Evolutionary conservation across 2,888 invertebrate genomes (phyloP), one percentile per base, ranked within the genome.

Genomic region (Sialis lutaria): DNA sequence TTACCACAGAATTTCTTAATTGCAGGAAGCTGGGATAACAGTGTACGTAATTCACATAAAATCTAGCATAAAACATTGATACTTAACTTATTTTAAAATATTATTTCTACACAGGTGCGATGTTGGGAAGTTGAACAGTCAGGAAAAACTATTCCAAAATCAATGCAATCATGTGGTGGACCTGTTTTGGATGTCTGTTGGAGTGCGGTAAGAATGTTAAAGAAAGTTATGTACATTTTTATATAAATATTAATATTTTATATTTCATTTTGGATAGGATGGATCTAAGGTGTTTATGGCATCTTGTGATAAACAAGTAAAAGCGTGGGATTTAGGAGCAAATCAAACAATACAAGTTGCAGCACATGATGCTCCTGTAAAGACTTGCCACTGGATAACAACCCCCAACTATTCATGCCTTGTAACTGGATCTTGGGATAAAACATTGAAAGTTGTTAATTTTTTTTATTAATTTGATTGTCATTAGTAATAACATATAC

Each of bases 381-480:
- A 86, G 67, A 91, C 93, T 0, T 93, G 96, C 56, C 95, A 98
- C 64, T 98, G 93, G 92, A 78, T 99, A 13, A 96, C 96, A 67
- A 90, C 89, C 0, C 78, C 89, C 4, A 88, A 83, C 64, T 98
- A 97, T 68, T 82, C 83, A 5, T 98, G 97, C 60, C 75, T 98
- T 32, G 97, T 98, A 96, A 99, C 98, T 0, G 92, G 95, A 5
- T 92, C 93, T 12, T 97, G 97, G 97, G 97, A 97, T 64, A 96
- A 96, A 68, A 93, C 93, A 1, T 70, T 97, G 32, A 90, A 87
- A 67, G 82, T 82, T 61, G 22, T 22, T 22, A 22, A 22, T 22
- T 22, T 22, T 22, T 22, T 22, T 22, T 4, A 22, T 22, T 22
- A 22, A 22, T 22, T 22, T 22, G 22, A 22, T 22, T 4, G 4